phyloP scores from a whole-genome alignment of 2,113 vertebrate species.

The Lamprotornis superbus region DNA sequence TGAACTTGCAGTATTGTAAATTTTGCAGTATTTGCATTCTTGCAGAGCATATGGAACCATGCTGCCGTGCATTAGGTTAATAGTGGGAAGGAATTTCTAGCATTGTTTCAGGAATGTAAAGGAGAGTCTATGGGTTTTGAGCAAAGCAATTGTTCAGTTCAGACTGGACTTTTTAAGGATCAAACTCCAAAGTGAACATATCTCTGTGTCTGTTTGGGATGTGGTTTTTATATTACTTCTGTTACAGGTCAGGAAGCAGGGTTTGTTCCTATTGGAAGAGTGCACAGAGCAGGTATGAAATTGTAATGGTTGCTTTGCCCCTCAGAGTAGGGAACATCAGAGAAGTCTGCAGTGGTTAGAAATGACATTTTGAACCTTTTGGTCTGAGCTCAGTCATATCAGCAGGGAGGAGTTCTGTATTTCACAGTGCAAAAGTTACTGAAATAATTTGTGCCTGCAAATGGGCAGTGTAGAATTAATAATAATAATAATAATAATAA shows the following conservation, averaged over 20 bases:
- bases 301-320: background rate
- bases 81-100: background rate
- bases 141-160: background rate
- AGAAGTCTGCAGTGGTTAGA: background rate
- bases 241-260: background rate
- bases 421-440: background rate
- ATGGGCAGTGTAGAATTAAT: background rate
- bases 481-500: background rate
- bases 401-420: background rate
- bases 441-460: background rate
- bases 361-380: background rate
- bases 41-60: background rate
- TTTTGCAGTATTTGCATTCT: background rate
- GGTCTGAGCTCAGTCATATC: background rate
- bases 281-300: background rate
- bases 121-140: background rate
- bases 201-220: background rate
- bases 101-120: background rate
- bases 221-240: background rate
- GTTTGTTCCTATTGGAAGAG: background rate
- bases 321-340: background rate
- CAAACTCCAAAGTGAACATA: background rate
- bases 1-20: background rate
- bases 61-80: background rate
- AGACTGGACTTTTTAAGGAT: background rate